Percentiles rank a stretch among this genome's conserved stretches.
These are phyloP conservation scores for Papilio gigon DNA, from an alignment of 2,888 invertebrate genomes.

Conservation along the genomic window DNA sequence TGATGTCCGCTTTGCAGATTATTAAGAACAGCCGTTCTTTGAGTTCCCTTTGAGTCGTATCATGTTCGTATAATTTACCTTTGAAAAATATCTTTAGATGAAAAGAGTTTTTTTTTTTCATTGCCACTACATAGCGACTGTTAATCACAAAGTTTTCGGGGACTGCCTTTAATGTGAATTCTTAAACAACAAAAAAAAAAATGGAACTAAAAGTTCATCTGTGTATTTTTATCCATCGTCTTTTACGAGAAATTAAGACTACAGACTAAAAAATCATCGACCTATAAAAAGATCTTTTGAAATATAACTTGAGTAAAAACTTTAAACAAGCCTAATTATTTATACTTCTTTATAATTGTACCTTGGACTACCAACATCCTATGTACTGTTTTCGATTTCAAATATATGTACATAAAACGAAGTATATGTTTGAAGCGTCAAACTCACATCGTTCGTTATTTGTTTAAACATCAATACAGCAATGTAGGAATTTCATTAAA, in stretches of 20 bases:
- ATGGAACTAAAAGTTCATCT: slow-evolving; percentile 1
- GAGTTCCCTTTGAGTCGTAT: background rate
- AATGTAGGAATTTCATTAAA: slow-evolving; percentile 39
- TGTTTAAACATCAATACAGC: slow-evolving; percentile 34
- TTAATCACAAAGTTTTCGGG: slow-evolving; percentile 18
- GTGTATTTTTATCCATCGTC: slow-evolving; percentile 4
- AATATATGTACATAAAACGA: background rate
- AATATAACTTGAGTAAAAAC: background rate
- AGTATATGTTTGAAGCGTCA: background rate
- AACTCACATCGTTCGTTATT: slow-evolving; percentile 28
- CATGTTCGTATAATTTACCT: slow-evolving; percentile 8
- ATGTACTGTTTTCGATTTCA: background rate
- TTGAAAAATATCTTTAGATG: background rate
- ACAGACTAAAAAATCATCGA: background rate
- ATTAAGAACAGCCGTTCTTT: slow-evolving; percentile 7
- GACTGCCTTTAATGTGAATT: background rate
- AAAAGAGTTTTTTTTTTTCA: background rate
- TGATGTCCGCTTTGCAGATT: slow-evolving; percentile 26
- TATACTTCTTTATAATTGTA: background rate
- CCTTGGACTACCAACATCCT: background rate
- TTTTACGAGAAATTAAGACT: slow-evolving; percentile 5
- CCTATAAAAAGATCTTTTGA: background rate
- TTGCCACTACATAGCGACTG: slow-evolving; percentile 5
- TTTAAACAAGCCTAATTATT: background rate
- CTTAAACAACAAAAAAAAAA: slow-evolving; percentile 8